Evolutionary conservation across 1,140 invertebrate genomes (phyloP).

Genomic region (Atopsyche davidsoni): DNA sequence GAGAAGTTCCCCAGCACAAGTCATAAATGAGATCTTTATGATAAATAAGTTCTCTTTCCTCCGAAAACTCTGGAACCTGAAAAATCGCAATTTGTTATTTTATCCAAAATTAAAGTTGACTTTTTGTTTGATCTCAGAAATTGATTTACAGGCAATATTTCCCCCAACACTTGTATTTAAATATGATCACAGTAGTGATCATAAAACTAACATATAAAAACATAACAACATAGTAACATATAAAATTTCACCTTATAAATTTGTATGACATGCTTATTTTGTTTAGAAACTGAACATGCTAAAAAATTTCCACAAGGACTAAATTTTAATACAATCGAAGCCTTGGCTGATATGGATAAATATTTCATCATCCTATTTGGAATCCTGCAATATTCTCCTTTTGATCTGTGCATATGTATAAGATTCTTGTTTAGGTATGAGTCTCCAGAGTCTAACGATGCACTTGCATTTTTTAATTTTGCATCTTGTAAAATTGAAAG

Average conservation of each 20-base stretch:
- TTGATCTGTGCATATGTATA: slow-evolving; percentile 12
- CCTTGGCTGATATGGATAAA: slow-evolving; percentile 30
- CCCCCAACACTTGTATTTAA: no score
- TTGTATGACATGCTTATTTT: slow-evolving; percentile 30
- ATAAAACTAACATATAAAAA: no score
- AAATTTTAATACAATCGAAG: slow-evolving; percentile 33
- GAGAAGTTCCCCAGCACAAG: slow-evolving; percentile 32
- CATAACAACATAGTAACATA: slow-evolving; percentile 1
- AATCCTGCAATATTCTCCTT: slow-evolving; percentile 26
- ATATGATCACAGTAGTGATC: no score
- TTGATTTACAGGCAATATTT: no score
- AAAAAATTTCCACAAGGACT: slow-evolving; percentile 34
- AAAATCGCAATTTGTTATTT: no score
- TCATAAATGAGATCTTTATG: slow-evolving; percentile 35
- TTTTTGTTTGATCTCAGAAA: no score
- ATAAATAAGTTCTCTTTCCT: slow-evolving; percentile 27
- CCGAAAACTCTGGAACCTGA: slow-evolving; percentile 31
- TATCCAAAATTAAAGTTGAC: no score
- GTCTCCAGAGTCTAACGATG: no score
- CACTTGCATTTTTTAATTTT: slow-evolving; percentile 17
- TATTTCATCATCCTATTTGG: slow-evolving; percentile 32
- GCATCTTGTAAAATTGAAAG: slow-evolving; percentile 29
- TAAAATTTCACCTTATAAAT: slow-evolving; percentile 30
- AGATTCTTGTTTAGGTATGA: slow-evolving; percentile 4
- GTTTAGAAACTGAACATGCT: slow-evolving; percentile 29